Base-by-base conservation (phyloP, 2,797 vertebrate species). In the Sebastes aleutianus region DNA sequence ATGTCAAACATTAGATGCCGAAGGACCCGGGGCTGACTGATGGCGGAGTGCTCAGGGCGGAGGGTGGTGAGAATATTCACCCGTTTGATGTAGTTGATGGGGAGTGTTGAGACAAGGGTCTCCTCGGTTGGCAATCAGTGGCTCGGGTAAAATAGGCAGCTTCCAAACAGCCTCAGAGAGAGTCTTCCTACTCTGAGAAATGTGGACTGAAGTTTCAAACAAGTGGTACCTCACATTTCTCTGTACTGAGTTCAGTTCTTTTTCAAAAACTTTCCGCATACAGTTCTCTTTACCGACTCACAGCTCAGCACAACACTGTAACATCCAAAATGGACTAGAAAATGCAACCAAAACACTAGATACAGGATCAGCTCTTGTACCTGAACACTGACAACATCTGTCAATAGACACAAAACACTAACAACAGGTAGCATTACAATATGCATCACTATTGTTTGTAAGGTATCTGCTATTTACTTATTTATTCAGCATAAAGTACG, bases 1-100 rank as follows among this genome's bases (percentile, higher is more conserved):
- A 90, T 92, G 76, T 90, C 74, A 73, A 71, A 63, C 79, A 50
- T 70, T 80, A 76, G 68, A 85, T 70, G 74, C 62, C 4, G 54
- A 78, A 72, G 63, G 73, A 77, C 73, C 67, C 20, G 4, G 24
- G 62, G 43, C 77, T 70, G 69, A 79, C 78, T 79, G 83, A 83
- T 78, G 70, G 69, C 4, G 1, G 50, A 26, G 39, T 27, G 47
- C 16, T 70, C 36, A 5, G 54, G 43, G 36, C 3, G 2, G 64
- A 20, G 9, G 22, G 14, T 47, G 39, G 39, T 26, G 24, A 24
- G 79, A 69, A 70, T 78, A 72, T 86, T 85, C 76, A 69, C 73
- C 70, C 4, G 53, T 85, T 85, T 89, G 83, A 84, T 86, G 34
- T 57, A 9, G 73, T 57, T 76, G 65, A 79, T 71, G 58, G 61